Evolutionary conservation across 2,797 vertebrate genomes (phyloP), one percentile per base, ranked within the genome.

Genomic region (Clarias platycephalus): DNA sequence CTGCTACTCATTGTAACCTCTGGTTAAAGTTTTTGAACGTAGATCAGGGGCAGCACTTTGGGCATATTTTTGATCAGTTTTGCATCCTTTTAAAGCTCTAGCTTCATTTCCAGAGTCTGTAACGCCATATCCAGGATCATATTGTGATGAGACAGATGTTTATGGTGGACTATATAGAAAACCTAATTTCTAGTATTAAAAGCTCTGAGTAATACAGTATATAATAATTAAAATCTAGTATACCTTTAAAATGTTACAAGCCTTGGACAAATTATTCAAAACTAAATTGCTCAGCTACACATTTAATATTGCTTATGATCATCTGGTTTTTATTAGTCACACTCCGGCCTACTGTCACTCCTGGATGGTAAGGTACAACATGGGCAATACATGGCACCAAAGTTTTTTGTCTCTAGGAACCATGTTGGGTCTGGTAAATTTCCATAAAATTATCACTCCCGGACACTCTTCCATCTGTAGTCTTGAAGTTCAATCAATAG

Each of bases 91-190:
- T 58, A 20, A 63, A 64, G 40, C 71, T 58, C 68, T 86, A 64
- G 68, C 58, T 67, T 12, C 26, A 8, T 37, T 53, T 64, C 83
- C 62, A 55, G 75, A 55, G 22, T 76, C 60, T 66, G 49, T 49
- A 70, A 67, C 53, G n/a, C 8, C 37, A 26, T 60, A 15, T 55
- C 75, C 13, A 31, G 22, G 26, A 80, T 26, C 13, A 12, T 79
- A 63, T 71, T 71, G 13, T 71, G 40, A 72, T 76, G 18, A 79
- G 83, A 60, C 83, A 34, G 26, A 49, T 71, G 62, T 80, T 80
- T 40, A 12, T 37, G 22, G 5, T 40, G 24, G 68, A 44, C 22
- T 5, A 12, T 44, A 37, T 71, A 44, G 34, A 40, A 40, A 40
- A 40, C 22, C 2, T 22, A 40, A 24, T 40, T 40, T 70, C 34